Conservation (phyloP, 1,140 invertebrate species). For the Lepidurus packardi region DNA sequence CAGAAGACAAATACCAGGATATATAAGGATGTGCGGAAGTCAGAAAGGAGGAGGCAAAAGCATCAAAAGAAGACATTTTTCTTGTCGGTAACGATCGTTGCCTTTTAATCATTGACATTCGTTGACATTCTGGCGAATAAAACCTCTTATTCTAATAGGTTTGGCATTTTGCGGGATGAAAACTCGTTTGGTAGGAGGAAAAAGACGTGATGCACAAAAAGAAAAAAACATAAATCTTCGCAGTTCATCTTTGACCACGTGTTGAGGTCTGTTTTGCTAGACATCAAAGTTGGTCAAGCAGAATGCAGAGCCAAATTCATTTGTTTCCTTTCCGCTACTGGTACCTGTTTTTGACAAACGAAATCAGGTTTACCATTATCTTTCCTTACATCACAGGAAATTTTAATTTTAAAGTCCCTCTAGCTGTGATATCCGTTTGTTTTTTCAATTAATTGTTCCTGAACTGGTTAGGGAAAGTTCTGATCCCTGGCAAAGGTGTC, state of each 20-base stretch:
- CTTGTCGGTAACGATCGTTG: not conserved
- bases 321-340: not conserved
- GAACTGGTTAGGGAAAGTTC: no score
- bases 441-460: no score
- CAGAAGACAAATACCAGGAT: not conserved
- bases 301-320: not conserved
- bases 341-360: not conserved
- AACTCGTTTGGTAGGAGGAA: no score
- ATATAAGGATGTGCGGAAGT: not conserved
- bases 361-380: not conserved
- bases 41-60: not conserved
- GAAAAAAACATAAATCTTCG: not conserved
- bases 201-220: not conserved
- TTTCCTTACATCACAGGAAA: not conserved
- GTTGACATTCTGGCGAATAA: not conserved
- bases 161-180: no score
- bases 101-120: not conserved
- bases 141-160: not conserved
- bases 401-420: not conserved
- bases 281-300: not conserved
- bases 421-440: not conserved
- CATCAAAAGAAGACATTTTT: not conserved
- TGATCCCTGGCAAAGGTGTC: no score
- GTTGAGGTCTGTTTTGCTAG: not conserved
- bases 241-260: conserved; percentile 11